Percentiles rank a stretch among this genome's conserved stretches.
These are phyloP conservation scores for Mylabris sibirica DNA, from an alignment of 2,888 invertebrate genomes.

Conservation along the genomic window DNA sequence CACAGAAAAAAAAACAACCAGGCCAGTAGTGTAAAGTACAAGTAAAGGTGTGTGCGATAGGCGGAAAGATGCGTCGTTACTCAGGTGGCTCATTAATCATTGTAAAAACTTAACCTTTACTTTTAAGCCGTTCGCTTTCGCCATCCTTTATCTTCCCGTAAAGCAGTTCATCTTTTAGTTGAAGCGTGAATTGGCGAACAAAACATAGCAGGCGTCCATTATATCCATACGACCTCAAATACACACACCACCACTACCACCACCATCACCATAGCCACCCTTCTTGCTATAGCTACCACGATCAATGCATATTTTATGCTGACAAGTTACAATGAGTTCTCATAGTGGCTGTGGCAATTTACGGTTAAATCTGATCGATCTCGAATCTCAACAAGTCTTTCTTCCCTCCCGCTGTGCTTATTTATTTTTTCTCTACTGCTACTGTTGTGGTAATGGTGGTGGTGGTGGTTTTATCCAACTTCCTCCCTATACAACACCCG, in stretches of 20 bases:
- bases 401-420: neutral
- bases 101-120: slow-evolving; percentile 40
- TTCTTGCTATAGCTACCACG: slow-evolving; percentile 22
- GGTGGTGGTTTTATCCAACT: neutral
- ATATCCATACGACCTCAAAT: slow-evolving; percentile 25
- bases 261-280: too few relatives aligned
- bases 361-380: slow-evolving; percentile 24
- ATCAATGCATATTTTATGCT: slow-evolving; percentile 36
- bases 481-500: neutral
- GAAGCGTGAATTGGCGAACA: slow-evolving; percentile 37
- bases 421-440: neutral
- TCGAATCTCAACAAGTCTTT: slow-evolving; percentile 10
- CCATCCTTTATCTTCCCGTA: slow-evolving; percentile 34
- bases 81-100: slow-evolving; percentile 43
- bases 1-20: neutral
- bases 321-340: slow-evolving; percentile 33
- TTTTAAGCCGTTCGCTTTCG: slow-evolving; percentile 36
- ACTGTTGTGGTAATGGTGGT: too few relatives aligned
- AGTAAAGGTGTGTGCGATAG: slow-evolving; percentile 27
- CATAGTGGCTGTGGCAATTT: slow-evolving; percentile 18
- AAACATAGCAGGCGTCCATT: slow-evolving; percentile 36
- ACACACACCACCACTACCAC: slow-evolving; percentile 8
- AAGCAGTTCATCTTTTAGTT: slow-evolving; percentile 36
- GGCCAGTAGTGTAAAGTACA: slow-evolving; percentile 5
- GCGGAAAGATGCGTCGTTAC: slow-evolving; percentile 23